These are phyloP conservation scores for Scaptodrosophila latifasciaeformis DNA, from an alignment of 2,888 invertebrate genomes.

Conservation along the genomic window DNA sequence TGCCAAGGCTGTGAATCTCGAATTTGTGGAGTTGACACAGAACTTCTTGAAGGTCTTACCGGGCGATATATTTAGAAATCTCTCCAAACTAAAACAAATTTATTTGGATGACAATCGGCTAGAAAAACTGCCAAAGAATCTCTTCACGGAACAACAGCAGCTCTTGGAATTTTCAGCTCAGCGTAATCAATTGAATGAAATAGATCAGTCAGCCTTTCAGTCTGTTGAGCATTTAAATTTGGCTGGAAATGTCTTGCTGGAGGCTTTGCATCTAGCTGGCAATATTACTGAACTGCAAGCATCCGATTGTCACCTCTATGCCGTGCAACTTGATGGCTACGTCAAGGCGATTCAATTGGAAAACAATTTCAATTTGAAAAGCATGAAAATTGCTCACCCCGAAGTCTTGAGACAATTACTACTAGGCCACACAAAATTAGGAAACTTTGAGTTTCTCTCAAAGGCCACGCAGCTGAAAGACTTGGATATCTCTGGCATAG, in stretches of 20 bases:
- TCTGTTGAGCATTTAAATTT: constrained; percentile 25
- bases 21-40: too few species aligned
- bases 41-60: too few species aligned
- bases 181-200: constrained; percentile 28
- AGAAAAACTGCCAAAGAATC: constrained; percentile 11
- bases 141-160: constrained; percentile 22
- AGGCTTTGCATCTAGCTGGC: constrained; percentile 22
- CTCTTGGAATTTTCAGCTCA: constrained; percentile 32
- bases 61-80: too few species aligned
- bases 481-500: constrained; percentile 39
- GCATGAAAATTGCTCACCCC: constrained; percentile 10
- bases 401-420: constrained; percentile 28
- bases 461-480: constrained; percentile 34
- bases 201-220: constrained; percentile 24
- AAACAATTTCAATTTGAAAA: constrained; percentile 5
- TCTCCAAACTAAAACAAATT: constrained; percentile 36
- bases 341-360: constrained; percentile 13
- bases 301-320: constrained; percentile 33
- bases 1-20: constrained; percentile 16
- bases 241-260: constrained; percentile 29
- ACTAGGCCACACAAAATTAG: constrained; percentile 28
- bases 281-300: constrained; percentile 26
- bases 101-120: constrained; percentile 35
- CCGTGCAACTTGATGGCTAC: constrained; percentile 19
- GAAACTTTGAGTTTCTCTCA: constrained; percentile 33